Percentiles rank a stretch among this genome's conserved stretches.
phyloP scores from a whole-genome alignment of 2,113 vertebrate genomes.

The Python bivittatus region DNA sequence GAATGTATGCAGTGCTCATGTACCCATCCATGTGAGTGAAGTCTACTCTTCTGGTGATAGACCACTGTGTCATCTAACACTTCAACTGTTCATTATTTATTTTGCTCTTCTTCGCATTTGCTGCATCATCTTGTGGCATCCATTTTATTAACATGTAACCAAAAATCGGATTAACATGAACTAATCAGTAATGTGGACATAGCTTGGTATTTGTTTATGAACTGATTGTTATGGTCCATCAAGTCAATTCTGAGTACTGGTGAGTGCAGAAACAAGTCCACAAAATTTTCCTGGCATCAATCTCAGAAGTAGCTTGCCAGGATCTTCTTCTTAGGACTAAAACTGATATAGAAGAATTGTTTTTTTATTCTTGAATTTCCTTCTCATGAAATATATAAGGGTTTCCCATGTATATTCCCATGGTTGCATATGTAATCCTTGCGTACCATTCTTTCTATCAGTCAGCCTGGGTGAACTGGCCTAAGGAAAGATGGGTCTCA shows the following conservation, averaged over 20 bases:
- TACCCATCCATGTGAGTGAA: not conserved
- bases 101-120: no score
- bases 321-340: not conserved
- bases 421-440: not conserved
- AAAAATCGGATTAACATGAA: not conserved
- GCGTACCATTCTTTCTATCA: not conserved
- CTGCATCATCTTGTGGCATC: not conserved
- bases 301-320: no score
- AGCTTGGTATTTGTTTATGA: no score
- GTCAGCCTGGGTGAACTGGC: not conserved
- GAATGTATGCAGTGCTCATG: not conserved
- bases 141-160: not conserved
- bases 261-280: no score
- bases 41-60: not conserved
- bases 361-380: no score
- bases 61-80: not conserved
- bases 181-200: not conserved
- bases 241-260: no score
- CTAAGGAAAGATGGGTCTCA: conserved; percentile 39
- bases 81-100: not conserved
- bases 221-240: no score
- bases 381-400: not conserved
- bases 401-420: not conserved
- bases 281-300: no score
- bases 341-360: no score